These are phyloP conservation scores for Pteropus alecto DNA, from an alignment of 2,113 vertebrate genomes.

Conservation along the genomic window DNA sequence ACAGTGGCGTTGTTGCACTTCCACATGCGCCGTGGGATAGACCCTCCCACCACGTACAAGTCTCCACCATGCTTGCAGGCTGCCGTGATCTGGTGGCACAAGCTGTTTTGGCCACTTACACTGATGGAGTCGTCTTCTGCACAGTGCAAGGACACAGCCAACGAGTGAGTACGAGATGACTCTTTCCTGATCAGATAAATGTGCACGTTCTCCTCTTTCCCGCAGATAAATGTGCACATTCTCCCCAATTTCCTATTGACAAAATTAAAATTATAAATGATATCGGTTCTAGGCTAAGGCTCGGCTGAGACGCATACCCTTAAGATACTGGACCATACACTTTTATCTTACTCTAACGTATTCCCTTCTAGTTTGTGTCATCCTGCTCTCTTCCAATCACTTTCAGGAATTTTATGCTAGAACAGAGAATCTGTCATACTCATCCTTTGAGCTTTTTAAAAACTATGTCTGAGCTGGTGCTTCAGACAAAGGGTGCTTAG, in stretches of 20 bases:
- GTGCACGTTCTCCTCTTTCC: conserved; percentile 98
- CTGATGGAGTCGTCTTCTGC: conserved; percentile 95
- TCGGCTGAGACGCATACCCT: neutral
- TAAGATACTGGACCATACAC: neutral
- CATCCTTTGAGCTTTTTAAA: neutral
- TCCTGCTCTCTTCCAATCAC: neutral
- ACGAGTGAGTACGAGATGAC: conserved; percentile 94
- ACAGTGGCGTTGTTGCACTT: conserved; percentile 98
- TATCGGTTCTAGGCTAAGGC: neutral
- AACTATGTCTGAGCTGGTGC: neutral
- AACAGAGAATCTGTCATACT: neutral
- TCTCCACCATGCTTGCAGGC: conserved; percentile 97
- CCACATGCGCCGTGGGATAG: conserved; percentile 99
- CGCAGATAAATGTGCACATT: conserved; percentile 97
- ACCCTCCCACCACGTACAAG: conserved; percentile 97
- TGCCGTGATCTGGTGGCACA: conserved; percentile 98
- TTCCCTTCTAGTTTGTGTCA: neutral
- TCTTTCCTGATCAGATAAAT: conserved; percentile 98
- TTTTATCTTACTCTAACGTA: neutral
- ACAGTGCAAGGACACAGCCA: conserved; percentile 96
- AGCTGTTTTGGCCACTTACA: conserved; percentile 96
- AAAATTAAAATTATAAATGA: conserved; percentile 12
- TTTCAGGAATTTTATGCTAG: neutral
- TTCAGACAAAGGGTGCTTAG: neutral
- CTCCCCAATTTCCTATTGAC: conserved; percentile 95